Evolutionary conservation across 1,140 invertebrate genomes (phyloP), one percentile per base, ranked within the genome.

Genomic region (Drosophila leontia): DNA sequence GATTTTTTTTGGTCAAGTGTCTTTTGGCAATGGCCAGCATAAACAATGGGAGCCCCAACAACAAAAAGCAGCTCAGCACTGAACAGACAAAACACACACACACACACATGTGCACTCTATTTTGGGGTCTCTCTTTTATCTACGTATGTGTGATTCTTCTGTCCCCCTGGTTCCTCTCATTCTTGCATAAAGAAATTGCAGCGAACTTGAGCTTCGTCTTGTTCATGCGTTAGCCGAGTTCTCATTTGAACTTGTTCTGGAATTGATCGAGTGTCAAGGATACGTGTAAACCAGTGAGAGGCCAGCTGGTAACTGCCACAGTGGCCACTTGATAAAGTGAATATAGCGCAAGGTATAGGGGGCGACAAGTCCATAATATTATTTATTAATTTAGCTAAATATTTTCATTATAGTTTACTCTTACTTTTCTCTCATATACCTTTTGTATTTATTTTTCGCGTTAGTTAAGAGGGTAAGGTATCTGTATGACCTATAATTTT

Each of bases 1-100:
- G 62, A 80, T 56, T 56, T 51, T 55, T 29, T 85, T 87, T 83
- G 78, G 84, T 88, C 84, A 87, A 88, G 84, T 88, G 77, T 78
- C 83, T 82, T 78, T 82, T 80, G 83, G 78, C 84, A 88, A 80
- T 83, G 84, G 71, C 67, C 69, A 83, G 68, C 69, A 83, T 88
- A 87, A 84, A 83, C 84, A 87, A 88, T 84, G 63, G 64, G 23
- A 62, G 13, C 47, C 57, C 64, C 45, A 64, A 60, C 50, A 67
- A 37, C 37, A 48, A 64, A 35, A 59, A 42, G 53, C 26, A 56
- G 35, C 8, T 29, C 41, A 48, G n/a, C 44, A 15, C 56, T 44
- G n/a, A 9, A 48, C 29, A 51, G 29, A 51, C 50, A 51, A 32
- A 51, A 51, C 29, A 32, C 48, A 51, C 50, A 67, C 26, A 67